Conservation (phyloP, 2,797 vertebrate genomes). For the Leptatherina wallacei region DNA sequence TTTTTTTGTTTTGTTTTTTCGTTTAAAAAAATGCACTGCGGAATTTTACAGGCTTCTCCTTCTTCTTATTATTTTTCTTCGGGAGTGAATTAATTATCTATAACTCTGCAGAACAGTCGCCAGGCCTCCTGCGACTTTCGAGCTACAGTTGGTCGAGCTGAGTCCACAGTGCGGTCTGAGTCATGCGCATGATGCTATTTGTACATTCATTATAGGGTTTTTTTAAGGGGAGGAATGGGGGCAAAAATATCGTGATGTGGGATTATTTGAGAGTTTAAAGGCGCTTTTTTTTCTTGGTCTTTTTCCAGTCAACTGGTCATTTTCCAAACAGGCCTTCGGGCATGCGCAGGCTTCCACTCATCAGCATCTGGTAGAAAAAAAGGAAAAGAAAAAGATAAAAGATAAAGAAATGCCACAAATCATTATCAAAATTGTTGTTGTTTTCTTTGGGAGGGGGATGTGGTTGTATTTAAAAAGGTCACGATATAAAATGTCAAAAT, state of each 20-base stretch:
- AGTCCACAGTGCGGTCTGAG: neutral
- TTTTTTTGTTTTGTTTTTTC: no score
- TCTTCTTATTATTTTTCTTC: slow-evolving; percentile 9
- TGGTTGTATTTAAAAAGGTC: slow-evolving; percentile 5
- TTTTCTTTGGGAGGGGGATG: no score
- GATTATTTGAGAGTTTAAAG: slow-evolving; percentile 50
- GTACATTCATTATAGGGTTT: slow-evolving; percentile 34
- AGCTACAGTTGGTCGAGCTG: slow-evolving; percentile 5
- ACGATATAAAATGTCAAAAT: slow-evolving; percentile 6
- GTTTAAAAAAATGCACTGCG: no score
- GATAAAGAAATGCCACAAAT: neutral
- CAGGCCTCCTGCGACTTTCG: slow-evolving; percentile 33
- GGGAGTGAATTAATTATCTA: no score
- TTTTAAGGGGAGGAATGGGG: slow-evolving; percentile 3
- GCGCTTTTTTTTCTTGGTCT: slow-evolving; percentile 27
- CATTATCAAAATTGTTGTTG: neutral
- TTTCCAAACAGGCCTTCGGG: slow-evolving; percentile 62
- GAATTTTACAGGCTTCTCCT: no score
- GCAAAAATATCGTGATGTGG: slow-evolving; percentile 21
- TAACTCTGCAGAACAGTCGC: neutral
- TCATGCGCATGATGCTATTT: slow-evolving; percentile 28
- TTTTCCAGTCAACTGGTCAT: slow-evolving; percentile 60
- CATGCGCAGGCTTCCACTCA: slow-evolving; percentile 25
- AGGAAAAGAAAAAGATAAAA: neutral
- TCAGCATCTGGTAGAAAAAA: slow-evolving; percentile 47